phyloP scores from a whole-genome alignment of 1,140 invertebrate species.

The Wasmannia auropunctata region DNA sequence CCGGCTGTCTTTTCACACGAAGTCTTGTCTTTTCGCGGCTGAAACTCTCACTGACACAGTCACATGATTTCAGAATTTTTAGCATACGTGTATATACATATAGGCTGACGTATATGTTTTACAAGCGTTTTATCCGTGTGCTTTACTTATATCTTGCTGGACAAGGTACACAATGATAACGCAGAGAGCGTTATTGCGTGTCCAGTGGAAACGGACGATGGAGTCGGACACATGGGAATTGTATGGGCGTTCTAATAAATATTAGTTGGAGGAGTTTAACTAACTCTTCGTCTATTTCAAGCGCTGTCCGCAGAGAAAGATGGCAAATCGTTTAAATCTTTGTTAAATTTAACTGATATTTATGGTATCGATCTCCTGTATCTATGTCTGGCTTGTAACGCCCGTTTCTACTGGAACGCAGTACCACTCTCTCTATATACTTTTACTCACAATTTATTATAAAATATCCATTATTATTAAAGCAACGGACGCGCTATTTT shows the following conservation, averaged over 20 bases:
- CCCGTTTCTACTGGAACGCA: background rate
- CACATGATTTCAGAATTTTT: slow-evolving; percentile 43
- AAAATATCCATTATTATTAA: background rate
- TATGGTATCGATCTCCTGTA: background rate
- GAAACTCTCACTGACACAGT: slow-evolving; percentile 11
- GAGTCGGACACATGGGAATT: background rate
- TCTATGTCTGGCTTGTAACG: background rate
- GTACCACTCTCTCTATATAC: background rate
- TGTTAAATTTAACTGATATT: slow-evolving; percentile 39
- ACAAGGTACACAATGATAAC: background rate
- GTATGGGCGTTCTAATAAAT: slow-evolving; percentile 9
- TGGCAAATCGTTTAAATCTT: slow-evolving; percentile 11
- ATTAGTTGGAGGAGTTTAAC: slow-evolving; percentile 30
- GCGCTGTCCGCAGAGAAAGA: background rate
- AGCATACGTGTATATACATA: background rate
- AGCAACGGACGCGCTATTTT: background rate
- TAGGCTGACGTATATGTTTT: background rate
- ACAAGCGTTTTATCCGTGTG: background rate
- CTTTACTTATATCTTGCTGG: background rate
- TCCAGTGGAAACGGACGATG: background rate
- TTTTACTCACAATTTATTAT: background rate
- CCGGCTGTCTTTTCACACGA: slow-evolving; percentile 54
- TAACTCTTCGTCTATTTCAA: slow-evolving; percentile 3
- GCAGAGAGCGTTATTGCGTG: background rate
- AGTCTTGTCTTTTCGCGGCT: slow-evolving; percentile 39